Conservation (phyloP, 2,797 vertebrate genomes). For the Lemur catta region DNA sequence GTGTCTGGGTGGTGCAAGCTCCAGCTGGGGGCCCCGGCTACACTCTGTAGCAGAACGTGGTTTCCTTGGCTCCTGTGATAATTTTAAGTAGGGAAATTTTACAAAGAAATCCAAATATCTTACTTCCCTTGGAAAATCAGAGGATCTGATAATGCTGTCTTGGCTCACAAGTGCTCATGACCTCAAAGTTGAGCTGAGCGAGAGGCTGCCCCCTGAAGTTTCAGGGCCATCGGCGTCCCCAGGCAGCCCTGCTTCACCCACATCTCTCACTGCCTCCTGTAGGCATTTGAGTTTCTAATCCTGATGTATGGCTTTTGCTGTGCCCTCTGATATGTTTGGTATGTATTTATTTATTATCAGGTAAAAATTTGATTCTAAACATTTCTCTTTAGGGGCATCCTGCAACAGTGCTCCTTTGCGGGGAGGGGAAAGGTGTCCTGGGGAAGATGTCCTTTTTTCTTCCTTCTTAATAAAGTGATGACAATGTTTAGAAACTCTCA, state of each 20-base stretch:
- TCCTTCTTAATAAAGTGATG: not conserved
- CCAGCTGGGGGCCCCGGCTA: rapidly evolving
- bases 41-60: rapidly evolving
- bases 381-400: not conserved
- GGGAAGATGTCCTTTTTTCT: not conserved
- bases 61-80: not conserved
- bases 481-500: not conserved
- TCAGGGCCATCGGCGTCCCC: not conserved
- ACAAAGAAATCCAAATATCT: not conserved
- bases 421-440: not conserved
- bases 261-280: not conserved
- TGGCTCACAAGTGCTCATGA: too few species aligned
- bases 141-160: not conserved
- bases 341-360: not conserved
- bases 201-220: not conserved
- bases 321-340: not conserved
- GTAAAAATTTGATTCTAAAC: not conserved
- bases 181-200: not conserved
- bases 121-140: not conserved
- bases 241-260: not conserved
- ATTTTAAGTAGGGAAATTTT: not conserved
- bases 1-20: too few species aligned
- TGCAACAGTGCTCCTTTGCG: rapidly evolving
- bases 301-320: not conserved
- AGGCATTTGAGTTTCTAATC: not conserved